phyloP scores from a whole-genome alignment of 2,888 invertebrate genomes.

The Eulithis testata region DNA sequence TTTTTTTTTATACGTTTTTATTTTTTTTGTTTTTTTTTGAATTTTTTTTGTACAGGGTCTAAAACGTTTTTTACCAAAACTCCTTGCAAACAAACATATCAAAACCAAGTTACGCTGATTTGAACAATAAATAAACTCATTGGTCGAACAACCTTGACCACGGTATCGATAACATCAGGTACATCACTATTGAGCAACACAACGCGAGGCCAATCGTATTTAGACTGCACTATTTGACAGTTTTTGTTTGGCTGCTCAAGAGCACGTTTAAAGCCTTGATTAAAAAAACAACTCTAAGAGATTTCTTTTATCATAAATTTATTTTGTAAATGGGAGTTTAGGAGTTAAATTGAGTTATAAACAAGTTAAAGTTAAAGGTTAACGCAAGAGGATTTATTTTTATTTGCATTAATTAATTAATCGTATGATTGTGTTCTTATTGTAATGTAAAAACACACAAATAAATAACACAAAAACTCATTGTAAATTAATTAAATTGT shows the following conservation, averaged over 20 bases:
- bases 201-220: constrained; percentile 17
- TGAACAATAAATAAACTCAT: constrained; percentile 12
- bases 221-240: constrained; percentile 28
- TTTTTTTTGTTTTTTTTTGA: no score
- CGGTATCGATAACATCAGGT: constrained; percentile 22
- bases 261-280: constrained; percentile 2
- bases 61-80: no score
- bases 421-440: no score
- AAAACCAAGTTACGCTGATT: constrained; percentile 4
- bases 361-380: neutral
- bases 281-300: neutral
- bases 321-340: neutral
- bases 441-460: no score
- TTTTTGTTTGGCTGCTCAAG: constrained; percentile 23
- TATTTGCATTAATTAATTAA: no score
- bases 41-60: no score
- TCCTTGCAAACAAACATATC: no score
- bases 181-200: constrained; percentile 31
- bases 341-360: no score
- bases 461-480: no score
- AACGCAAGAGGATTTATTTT: neutral
- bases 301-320: neutral
- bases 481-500: no score
- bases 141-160: constrained; percentile 16
- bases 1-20: no score